Percentiles rank a stretch among this genome's conserved stretches.
These are phyloP conservation scores for Drosophila flavopinicola DNA, from an alignment of 2,888 invertebrate species.

Conservation along the genomic window DNA sequence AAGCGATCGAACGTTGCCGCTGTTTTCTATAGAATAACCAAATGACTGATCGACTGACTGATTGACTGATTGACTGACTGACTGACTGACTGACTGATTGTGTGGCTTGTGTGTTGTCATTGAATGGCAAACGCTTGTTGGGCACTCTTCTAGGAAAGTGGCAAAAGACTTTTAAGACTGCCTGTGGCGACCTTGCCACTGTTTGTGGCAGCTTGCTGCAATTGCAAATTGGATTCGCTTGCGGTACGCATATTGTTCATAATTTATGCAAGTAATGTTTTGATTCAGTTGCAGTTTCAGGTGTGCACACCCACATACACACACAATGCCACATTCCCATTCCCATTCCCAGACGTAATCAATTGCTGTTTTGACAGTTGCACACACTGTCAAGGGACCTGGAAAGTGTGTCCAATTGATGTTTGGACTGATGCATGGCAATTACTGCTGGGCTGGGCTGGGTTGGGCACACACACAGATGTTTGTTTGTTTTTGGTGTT, in stretches of 20 bases:
- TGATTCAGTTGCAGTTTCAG: slow-evolving; percentile 57
- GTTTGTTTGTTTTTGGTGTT: slow-evolving; percentile 31
- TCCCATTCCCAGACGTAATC: slow-evolving; percentile 70
- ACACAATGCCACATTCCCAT: slow-evolving; percentile 23
- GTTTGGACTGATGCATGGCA: slow-evolving; percentile 35
- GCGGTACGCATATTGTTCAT: slow-evolving; percentile 57
- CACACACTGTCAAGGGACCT: slow-evolving; percentile 62
- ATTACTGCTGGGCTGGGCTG: slow-evolving; percentile 15
- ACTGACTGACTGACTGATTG: not conserved
- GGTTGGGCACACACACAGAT: slow-evolving; percentile 25
- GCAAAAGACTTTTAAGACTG: slow-evolving; percentile 20
- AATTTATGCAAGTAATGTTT: slow-evolving; percentile 79
- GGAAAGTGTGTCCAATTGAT: slow-evolving; percentile 78
- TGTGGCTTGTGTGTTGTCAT: slow-evolving; percentile 36
- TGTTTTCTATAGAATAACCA: slow-evolving; percentile 1
- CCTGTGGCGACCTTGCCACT: slow-evolving; percentile 66
- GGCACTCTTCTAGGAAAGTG: slow-evolving; percentile 49
- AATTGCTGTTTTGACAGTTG: slow-evolving; percentile 78
- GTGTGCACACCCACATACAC: slow-evolving; percentile 44
- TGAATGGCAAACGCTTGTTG: slow-evolving; percentile 30
- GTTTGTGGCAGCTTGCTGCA: slow-evolving; percentile 35
- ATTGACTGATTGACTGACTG: slow-evolving; percentile 8
- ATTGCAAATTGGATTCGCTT: slow-evolving; percentile 39
- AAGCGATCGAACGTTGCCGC: slow-evolving; percentile 13
- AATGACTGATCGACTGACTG: not conserved